Base-by-base conservation (phyloP, 2,113 vertebrate genomes). In the Phasianus colchicus region DNA sequence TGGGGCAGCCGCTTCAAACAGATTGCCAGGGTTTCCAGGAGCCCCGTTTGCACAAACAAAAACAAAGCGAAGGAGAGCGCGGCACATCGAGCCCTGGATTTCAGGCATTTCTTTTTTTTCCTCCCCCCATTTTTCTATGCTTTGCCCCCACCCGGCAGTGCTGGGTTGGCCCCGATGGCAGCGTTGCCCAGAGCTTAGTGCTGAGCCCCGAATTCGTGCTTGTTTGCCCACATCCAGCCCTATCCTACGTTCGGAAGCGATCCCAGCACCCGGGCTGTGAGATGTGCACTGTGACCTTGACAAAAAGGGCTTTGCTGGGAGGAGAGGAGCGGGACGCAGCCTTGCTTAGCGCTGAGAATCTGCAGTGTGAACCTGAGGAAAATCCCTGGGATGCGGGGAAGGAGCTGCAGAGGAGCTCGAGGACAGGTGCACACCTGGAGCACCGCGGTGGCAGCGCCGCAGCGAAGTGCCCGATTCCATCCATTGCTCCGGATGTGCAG, bases 1-100 rank as follows among this genome's bases (percentile, higher is more conserved):
- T 88, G 89, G 6, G 54, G 54, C 54, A 89, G 85, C 87, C 79
- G 85, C 91, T 48, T 11, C 83, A 90, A 92, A 88, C 2, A 72
- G 52, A 95, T 90, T 95, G 95, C 95, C 95, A 95, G 91, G 93
- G 96, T 97, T 95, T 95, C 94, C 83, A 93, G 83, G 94, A 94
- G 95, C 92, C 94, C 88, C 29, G 43, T 69, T 90, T 34, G 85
- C 40, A 27, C 75, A 95, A 95, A 97, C 93, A 95, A 86, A 95
- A 91, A 52, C 91, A 90, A 75, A 95, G 90, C 90, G 65, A 42
- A 78, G 95, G 83, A 48, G 69, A 91, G 86, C 61, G 7, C 34
- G 36, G 94, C 71, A 30, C 91, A 83, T 2, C 40, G 82, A 92
- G 93, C 67, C 34, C 47, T 80, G 93, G 45, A 81, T 90, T 88